phyloP scores from a whole-genome alignment of 1,140 invertebrate genomes.

The Drosophila saltans region DNA sequence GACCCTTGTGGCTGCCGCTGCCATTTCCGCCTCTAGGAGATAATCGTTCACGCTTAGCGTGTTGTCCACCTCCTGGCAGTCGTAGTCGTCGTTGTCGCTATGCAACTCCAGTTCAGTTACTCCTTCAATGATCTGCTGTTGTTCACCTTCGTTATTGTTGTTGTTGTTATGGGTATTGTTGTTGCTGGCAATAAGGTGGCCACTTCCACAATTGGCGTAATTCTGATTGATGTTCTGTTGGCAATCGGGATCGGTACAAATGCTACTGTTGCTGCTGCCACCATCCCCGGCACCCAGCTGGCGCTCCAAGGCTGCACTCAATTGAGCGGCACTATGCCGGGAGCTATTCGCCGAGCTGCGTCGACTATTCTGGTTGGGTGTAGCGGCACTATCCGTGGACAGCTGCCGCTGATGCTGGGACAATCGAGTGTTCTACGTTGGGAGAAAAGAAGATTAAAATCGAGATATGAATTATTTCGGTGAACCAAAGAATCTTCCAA shows the following conservation, averaged over 20 bases:
- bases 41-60: constrained; percentile 72
- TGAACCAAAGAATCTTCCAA: no score
- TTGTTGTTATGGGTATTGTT: constrained; percentile 42
- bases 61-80: constrained; percentile 27
- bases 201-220: constrained; percentile 44
- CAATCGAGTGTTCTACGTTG: constrained; percentile 59
- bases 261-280: constrained; percentile 38
- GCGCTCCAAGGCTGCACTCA: constrained; percentile 61
- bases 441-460: background rate
- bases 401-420: constrained; percentile 68
- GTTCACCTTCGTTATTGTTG: constrained; percentile 46
- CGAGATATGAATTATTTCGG: no score
- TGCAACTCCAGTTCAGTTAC: constrained; percentile 58
- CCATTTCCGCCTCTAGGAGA: constrained; percentile 69
- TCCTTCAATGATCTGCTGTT: constrained; percentile 47
- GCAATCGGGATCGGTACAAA: constrained; percentile 79
- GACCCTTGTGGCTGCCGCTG: constrained; percentile 43
- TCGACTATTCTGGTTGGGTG: constrained; percentile 72
- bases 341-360: constrained; percentile 71
- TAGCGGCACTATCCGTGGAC: constrained; percentile 57
- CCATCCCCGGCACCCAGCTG: constrained; percentile 42
- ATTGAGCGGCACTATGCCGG: constrained; percentile 61
- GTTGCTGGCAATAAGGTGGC: constrained; percentile 23
- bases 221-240: constrained; percentile 63
- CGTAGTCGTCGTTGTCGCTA: constrained; percentile 62